Conservation (phyloP, 2,797 vertebrate species). For the Artibeus jamaicensis region DNA sequence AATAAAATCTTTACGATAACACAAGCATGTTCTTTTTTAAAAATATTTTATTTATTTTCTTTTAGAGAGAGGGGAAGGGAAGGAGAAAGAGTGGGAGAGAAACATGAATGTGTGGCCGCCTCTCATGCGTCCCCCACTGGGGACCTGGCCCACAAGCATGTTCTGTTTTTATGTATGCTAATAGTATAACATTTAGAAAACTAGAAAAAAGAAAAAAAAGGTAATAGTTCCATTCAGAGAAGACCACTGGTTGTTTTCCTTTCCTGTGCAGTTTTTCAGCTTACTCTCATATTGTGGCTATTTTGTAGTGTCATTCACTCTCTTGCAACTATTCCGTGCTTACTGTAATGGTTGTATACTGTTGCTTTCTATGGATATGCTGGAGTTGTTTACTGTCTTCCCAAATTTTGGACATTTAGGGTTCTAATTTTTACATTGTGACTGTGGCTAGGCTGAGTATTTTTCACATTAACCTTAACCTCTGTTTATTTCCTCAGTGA, state of each 20-base stretch:
- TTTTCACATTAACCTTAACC: not conserved
- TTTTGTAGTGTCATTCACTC: not conserved
- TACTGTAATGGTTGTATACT: not conserved
- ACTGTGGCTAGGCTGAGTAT: not conserved
- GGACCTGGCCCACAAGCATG: not conserved
- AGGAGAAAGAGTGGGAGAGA: too few species aligned
- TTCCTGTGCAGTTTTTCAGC: not conserved
- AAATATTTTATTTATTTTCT: too few species aligned
- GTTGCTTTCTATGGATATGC: not conserved
- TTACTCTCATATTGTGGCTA: not conserved
- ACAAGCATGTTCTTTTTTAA: not conserved
- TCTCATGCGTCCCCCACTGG: too few species aligned
- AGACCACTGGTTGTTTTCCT: not conserved
- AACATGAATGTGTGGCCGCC: too few species aligned
- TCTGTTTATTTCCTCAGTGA: not conserved
- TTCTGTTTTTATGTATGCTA: not conserved
- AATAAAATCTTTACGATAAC: not conserved
- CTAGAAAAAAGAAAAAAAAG: slow-evolving; percentile 1
- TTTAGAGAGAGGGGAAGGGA: too few species aligned
- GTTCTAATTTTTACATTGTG: not conserved
- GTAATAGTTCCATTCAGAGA: not conserved
- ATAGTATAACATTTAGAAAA: slow-evolving; percentile 1
- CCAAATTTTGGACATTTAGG: not conserved
- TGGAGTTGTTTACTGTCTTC: not conserved
- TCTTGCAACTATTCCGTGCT: not conserved